These are phyloP conservation scores for Nephrotoma guestfalica DNA, from an alignment of 2,888 invertebrate genomes.

Conservation along the genomic window DNA sequence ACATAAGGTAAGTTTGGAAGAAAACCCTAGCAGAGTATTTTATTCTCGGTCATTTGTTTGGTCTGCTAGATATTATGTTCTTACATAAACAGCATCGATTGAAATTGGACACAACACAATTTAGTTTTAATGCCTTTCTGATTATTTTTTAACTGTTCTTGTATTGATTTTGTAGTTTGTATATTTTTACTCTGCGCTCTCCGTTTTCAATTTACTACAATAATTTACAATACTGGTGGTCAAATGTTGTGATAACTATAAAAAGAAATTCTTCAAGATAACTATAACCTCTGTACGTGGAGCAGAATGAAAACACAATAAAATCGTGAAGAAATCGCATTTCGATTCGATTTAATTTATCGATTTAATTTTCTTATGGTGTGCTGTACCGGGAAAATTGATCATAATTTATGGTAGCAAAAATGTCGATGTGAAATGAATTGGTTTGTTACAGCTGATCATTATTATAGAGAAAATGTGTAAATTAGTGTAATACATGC, in stretches of 20 bases:
- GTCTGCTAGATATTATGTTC: neutral
- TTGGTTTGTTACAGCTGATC: neutral
- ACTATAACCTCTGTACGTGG: neutral
- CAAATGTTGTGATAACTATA: neutral
- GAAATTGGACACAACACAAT: neutral
- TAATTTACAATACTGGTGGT: constrained; percentile 1
- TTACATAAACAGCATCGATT: neutral
- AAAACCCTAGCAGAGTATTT: neutral
- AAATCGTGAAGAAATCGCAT: neutral
- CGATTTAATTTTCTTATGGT: neutral
- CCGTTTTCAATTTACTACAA: neutral
- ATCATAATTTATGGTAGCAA: neutral
- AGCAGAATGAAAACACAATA: neutral
- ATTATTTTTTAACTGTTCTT: constrained; percentile 3
- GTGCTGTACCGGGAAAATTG: neutral
- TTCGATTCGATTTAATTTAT: neutral
- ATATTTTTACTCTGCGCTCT: neutral
- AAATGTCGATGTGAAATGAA: neutral
- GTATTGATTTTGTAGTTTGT: neutral
- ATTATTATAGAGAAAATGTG: neutral
- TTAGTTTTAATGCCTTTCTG: constrained; percentile 2
- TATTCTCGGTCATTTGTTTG: neutral
- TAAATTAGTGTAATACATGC: neutral
- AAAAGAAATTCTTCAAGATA: neutral
- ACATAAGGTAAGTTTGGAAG: neutral